These are phyloP conservation scores for Peromyscus maniculatus DNA, from an alignment of 2,113 vertebrate genomes.

Conservation along the genomic window DNA sequence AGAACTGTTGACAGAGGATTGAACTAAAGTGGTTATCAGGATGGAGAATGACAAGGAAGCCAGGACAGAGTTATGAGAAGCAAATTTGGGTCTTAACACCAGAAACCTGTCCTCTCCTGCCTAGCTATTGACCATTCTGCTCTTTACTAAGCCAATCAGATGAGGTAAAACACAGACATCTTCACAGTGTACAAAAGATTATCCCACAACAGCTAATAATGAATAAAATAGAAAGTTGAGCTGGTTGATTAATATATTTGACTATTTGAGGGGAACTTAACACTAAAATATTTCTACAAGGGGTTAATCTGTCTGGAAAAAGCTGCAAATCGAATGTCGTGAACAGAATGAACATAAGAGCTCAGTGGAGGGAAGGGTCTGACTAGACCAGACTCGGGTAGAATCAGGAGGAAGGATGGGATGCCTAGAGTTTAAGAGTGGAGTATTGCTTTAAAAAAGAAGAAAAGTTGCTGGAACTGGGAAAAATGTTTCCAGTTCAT, in stretches of 20 bases:
- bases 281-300: conserved; percentile 13
- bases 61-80: neutral
- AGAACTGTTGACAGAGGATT: neutral
- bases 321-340: neutral
- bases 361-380: neutral
- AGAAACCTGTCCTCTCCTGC: neutral
- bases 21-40: neutral
- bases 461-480: neutral
- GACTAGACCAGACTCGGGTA: neutral
- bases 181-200: neutral
- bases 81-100: neutral
- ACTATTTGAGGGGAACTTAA: neutral
- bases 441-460: neutral
- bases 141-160: neutral
- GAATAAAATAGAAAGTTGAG: neutral
- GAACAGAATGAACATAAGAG: neutral
- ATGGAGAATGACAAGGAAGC: neutral
- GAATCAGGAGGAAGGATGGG: neutral
- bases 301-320: neutral
- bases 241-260: neutral
- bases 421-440: neutral
- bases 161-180: neutral
- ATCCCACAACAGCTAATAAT: neutral
- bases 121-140: neutral
- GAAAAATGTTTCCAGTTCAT: neutral